Conservation (phyloP, 2,113 vertebrate species). For the Andinoacara biseriatus region DNA sequence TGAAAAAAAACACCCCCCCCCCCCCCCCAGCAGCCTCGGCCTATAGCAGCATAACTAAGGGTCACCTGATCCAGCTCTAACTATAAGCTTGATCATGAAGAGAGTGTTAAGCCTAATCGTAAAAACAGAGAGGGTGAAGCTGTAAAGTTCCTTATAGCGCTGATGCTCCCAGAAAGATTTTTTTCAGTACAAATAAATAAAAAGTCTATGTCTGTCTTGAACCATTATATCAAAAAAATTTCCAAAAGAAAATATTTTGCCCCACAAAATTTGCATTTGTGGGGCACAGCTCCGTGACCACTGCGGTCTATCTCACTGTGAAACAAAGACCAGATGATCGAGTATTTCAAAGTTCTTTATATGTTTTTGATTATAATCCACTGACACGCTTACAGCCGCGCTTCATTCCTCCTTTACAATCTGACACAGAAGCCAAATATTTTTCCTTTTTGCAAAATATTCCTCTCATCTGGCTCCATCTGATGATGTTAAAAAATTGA, state of each 20-base stretch:
- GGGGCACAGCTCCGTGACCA: too few species aligned
- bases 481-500: background rate
- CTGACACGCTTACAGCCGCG: background rate
- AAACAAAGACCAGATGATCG: background rate
- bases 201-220: background rate
- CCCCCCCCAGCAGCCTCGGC: too few species aligned
- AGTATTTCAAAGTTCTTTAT: too few species aligned
- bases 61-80: too few species aligned
- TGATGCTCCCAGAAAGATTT: background rate
- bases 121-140: too few species aligned
- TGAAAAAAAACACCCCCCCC: too few species aligned
- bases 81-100: too few species aligned
- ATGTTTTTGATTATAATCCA: background rate
- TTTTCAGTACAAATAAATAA: background rate
- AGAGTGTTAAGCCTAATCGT: too few species aligned
- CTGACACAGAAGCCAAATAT: background rate
- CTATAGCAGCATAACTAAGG: too few species aligned
- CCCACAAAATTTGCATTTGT: background rate
- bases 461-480: background rate
- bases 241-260: background rate
- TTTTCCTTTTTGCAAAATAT: background rate
- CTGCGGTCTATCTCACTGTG: background rate
- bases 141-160: too few species aligned
- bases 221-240: background rate
- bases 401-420: background rate